Evolutionary conservation across 2,113 vertebrate species (phyloP).

Genomic region (Paratilapia polleni): DNA sequence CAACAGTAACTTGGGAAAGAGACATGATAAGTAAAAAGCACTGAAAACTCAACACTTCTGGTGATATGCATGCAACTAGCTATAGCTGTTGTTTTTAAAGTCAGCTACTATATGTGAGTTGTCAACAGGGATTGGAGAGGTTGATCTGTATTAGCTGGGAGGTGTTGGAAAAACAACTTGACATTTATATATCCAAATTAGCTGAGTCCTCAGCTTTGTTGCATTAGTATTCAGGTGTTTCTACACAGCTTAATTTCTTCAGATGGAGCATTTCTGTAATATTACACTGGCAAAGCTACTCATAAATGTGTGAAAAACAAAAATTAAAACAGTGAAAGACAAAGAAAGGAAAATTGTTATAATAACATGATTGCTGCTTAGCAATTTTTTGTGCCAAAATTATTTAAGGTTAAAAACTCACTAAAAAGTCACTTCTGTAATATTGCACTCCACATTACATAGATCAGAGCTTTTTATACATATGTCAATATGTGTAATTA

Average conservation of each 20-base stretch:
- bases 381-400: too few species aligned
- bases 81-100: not conserved
- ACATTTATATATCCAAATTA: slow-evolving; percentile 67
- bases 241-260: slow-evolving; percentile 8
- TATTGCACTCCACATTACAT: too few species aligned
- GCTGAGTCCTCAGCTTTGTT: slow-evolving; percentile 27
- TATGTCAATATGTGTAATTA: too few species aligned
- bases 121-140: slow-evolving; percentile 26
- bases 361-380: not conserved
- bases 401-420: too few species aligned
- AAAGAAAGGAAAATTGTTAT: not conserved
- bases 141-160: slow-evolving; percentile 48
- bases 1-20: not conserved
- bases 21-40: not conserved
- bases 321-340: not conserved
- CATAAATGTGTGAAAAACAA: not conserved
- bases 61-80: not conserved
- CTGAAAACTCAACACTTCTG: not conserved
- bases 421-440: too few species aligned
- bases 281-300: not conserved
- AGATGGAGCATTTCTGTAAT: slow-evolving; percentile 44
- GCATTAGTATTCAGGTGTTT: slow-evolving; percentile 53
- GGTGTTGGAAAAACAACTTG: slow-evolving; percentile 62
- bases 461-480: too few species aligned
- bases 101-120: slow-evolving; percentile 46